These are phyloP conservation scores for Apis florea DNA, from an alignment of 1,140 invertebrate species.

Conservation along the genomic window DNA sequence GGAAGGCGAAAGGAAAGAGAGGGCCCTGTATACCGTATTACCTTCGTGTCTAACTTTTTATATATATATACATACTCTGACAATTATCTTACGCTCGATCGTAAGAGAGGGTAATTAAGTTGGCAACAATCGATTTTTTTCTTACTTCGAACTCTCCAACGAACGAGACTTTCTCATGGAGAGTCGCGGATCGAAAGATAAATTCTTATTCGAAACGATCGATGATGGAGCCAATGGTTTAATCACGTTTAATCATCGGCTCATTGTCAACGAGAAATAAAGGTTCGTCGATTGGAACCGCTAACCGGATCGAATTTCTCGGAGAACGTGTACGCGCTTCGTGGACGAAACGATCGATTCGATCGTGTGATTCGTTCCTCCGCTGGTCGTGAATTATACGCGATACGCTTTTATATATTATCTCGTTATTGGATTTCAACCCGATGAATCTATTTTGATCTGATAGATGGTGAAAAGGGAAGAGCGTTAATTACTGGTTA, in stretches of 20 bases:
- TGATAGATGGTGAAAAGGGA: background rate
- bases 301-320: too few relatives aligned
- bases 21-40: background rate
- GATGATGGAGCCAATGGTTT: slow-evolving; percentile 4
- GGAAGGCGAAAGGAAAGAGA: background rate
- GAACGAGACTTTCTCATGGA: background rate
- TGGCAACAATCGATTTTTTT: slow-evolving; percentile 15
- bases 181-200: background rate
- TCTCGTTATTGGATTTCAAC: background rate
- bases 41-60: background rate
- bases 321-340: too few relatives aligned
- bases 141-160: background rate
- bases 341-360: slow-evolving; percentile 35
- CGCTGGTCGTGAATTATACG: background rate
- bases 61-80: too few relatives aligned
- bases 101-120: slow-evolving; percentile 35
- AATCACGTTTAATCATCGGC: slow-evolving; percentile 49
- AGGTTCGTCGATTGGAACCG: too few relatives aligned
- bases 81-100: slow-evolving; percentile 29
- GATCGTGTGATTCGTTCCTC: slow-evolving; percentile 23
- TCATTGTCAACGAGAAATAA: too few relatives aligned
- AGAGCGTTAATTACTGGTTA: too few relatives aligned
- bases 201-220: background rate
- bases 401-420: too few relatives aligned
- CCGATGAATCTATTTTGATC: slow-evolving; percentile 32